Evolutionary conservation across 2,888 invertebrate genomes (phyloP), one percentile per base, ranked within the genome.

Genomic region (Epicampocera succincta): DNA sequence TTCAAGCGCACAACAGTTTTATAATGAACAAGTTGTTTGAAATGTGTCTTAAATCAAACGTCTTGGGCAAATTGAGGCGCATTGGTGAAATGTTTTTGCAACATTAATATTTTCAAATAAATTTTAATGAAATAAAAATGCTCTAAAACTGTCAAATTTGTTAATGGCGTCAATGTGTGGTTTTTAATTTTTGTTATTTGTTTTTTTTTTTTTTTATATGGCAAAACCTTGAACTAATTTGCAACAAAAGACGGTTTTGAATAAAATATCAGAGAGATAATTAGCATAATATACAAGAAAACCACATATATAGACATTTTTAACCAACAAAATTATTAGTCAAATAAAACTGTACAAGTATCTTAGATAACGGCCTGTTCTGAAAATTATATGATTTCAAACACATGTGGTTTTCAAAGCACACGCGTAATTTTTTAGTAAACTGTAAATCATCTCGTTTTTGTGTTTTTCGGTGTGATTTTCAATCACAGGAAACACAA

Each of bases 141-240:
- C 60, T 66, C 75, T 69, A 44, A 75, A 75, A 56, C 69, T 66
- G 75, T 75, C 65, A 80, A 75, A 71, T 63, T 11, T 58, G 40
- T 74, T 69, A 68, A 52, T 71, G 58, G 63, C 69, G 42, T 65
- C 50, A 56, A 80, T 69, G 56, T 54, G 33, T 33, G 33, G 33
- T 33, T 33, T 33, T 33, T 33, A 3, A 33, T 33, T 33, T n/a
- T n/a, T n/a, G n/a, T n/a, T n/a, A n/a, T n/a, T 33, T n/a, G 8
- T 52, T 73, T 63, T 66, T 61, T 52, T 29, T n/a, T 33, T n/a
- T 2, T 52, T 73, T 63, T 66, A 54, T 52, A 17, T 61, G 48
- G 48, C 9, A 50, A 52, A 73, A 65, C 74, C 80, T 65, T 80
- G 80, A 75, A 74, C 72, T 42, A 68, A 44, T 73, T 79, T 48